A percentile compares a stretch with the other conserved stretches of the same genome.
Conservation (phyloP, 1,140 invertebrate genomes). For the Drusus annulatus region DNA sequence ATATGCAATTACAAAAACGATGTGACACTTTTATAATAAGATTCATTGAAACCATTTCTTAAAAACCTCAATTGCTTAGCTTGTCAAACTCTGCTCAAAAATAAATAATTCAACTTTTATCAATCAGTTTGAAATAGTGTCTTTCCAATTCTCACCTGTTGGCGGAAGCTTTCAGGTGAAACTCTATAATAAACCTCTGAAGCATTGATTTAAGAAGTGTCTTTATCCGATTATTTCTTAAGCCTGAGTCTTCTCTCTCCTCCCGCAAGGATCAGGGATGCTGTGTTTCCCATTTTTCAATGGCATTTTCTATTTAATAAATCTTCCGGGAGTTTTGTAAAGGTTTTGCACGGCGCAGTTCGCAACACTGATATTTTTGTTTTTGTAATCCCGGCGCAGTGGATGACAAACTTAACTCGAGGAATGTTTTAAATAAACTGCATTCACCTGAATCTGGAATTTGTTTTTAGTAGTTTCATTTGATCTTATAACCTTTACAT, state of each 20-base stretch:
- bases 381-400: not conserved
- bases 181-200: not conserved
- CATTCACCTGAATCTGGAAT: too few species aligned
- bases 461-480: too few species aligned
- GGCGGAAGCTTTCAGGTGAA: conserved; percentile 1
- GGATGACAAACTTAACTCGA: not conserved
- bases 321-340: conserved; percentile 39
- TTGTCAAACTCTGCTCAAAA: too few species aligned
- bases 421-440: too few species aligned
- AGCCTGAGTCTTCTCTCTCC: conserved; percentile 1
- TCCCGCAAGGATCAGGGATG: too few species aligned
- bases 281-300: not conserved
- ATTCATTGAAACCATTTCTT: too few species aligned
- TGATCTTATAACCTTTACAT: too few species aligned
- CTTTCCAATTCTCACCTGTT: not conserved
- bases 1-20: too few species aligned
- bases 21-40: too few species aligned
- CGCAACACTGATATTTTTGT: conserved; percentile 12
- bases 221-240: conserved; percentile 55
- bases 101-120: too few species aligned
- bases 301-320: conserved; percentile 45
- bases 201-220: conserved; percentile 50
- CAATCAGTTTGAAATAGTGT: too few species aligned
- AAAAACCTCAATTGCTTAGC: too few species aligned
- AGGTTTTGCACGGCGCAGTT: conserved; percentile 2